Evolutionary conservation across 2,113 vertebrate species (phyloP), one percentile per base, ranked within the genome.

Genomic region (Pogonocichla stellata): DNA sequence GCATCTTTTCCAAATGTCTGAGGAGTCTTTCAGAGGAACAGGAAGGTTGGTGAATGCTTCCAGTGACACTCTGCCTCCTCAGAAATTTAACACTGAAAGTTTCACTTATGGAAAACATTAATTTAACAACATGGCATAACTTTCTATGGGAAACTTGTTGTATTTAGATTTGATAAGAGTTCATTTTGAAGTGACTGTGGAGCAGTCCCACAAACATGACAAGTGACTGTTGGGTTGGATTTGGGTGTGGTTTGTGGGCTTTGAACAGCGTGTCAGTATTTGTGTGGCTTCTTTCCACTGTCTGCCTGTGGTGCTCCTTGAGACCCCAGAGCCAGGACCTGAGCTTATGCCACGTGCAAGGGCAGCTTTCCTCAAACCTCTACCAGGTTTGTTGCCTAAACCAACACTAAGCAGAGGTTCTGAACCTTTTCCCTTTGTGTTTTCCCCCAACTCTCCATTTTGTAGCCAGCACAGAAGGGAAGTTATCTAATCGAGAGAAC

Each of bases 341-440:
- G 36, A 66, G n/a, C 36, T 73, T 34, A 14, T 48, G 61, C 8
- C 23, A 8, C 3, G 6, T 33, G 70, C 36, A 36, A 33, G 31
- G 45, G 36, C 54, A 73, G 86, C 33, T 45, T 26, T 86, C 18
- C 73, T 77, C 45, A 88, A 48, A 53, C 45, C 36, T 61, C 28
- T 53, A 17, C 62, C 19, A 51, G 38, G 28, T 33, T 24, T 12
- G 36, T 23, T 86, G 42, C 62, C 80, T 69, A 26, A 84, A 62
- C 42, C 26, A 78, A 28, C 26, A 24, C 11, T 3, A 36, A 38
- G 23, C 4, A 62, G 42, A 61, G 23, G 6, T 70, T n/a, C 72
- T 36, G 45, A 71, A 51, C 5, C 2, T 45, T 72, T 34, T 58
- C 22, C 29, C 51, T 71, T 64, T 6, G 1, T 1, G 0, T 42